These are phyloP conservation scores for Euura saliciscinereae DNA, from an alignment of 1,140 invertebrate species.

Conservation along the genomic window DNA sequence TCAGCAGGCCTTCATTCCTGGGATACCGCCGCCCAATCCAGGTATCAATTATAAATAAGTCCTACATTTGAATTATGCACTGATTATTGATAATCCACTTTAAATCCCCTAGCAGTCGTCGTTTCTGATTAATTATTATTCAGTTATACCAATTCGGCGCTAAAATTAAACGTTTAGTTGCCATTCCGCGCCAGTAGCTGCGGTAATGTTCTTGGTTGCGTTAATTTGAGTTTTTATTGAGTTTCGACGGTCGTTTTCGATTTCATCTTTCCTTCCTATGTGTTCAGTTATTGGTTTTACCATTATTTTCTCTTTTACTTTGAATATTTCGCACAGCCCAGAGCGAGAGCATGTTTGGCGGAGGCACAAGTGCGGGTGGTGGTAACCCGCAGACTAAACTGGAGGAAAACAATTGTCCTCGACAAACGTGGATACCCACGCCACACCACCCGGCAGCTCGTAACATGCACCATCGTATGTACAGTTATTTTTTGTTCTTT, in stretches of 20 bases:
- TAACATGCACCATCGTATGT: conserved; percentile 59
- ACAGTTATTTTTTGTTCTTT: conserved; percentile 20
- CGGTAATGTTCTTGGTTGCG: too few relatives aligned
- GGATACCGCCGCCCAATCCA: conserved; percentile 46
- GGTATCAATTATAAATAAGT: conserved; percentile 33
- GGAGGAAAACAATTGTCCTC: conserved; percentile 58
- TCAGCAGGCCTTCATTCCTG: conserved; percentile 52
- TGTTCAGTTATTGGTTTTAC: conserved; percentile 20
- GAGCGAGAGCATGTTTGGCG: conserved; percentile 57
- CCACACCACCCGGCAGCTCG: conserved; percentile 54
- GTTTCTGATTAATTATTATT: background rate
- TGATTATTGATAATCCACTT: too few relatives aligned
- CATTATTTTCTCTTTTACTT: conserved; percentile 45
- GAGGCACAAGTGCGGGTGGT: conserved; percentile 42
- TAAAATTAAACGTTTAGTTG: background rate
- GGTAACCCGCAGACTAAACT: conserved; percentile 54
- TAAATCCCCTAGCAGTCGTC: too few relatives aligned
- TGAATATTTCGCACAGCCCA: conserved; percentile 52
- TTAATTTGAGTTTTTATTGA: too few relatives aligned
- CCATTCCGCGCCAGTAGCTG: too few relatives aligned
- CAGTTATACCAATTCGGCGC: background rate
- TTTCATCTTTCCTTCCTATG: conserved; percentile 15
- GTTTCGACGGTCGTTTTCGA: background rate
- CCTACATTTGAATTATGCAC: background rate
- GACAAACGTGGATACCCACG: conserved; percentile 58